A percentile compares a stretch with the other conserved stretches of the same genome.
These are phyloP conservation scores for Chrysodeixis includens DNA, from an alignment of 2,888 invertebrate genomes.

Conservation along the genomic window DNA sequence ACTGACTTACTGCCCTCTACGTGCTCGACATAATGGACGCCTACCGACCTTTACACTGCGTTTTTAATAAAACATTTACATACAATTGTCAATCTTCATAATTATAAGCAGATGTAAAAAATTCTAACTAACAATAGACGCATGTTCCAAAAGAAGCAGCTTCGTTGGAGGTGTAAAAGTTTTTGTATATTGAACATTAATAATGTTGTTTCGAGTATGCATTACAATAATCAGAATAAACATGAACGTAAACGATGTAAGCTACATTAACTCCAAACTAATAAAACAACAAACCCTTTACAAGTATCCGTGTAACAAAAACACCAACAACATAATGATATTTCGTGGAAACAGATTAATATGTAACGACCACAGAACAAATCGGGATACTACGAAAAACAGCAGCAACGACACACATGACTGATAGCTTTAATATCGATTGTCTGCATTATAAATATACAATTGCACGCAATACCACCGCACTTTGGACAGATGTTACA, in stretches of 20 bases:
- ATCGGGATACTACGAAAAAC: conserved; percentile 48
- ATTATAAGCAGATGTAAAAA: conserved; percentile 34
- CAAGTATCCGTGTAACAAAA: conserved; percentile 39
- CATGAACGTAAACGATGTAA: conserved; percentile 24
- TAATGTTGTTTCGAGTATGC: not conserved
- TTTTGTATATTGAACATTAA: conserved; percentile 17
- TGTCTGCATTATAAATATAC: conserved; percentile 49
- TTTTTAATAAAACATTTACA: conserved; percentile 49
- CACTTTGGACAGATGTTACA: conserved; percentile 39
- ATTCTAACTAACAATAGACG: conserved; percentile 31
- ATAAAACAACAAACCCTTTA: conserved; percentile 39
- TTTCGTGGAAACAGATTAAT: conserved; percentile 57
- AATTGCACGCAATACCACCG: conserved; percentile 40
- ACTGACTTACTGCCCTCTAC: conserved; percentile 63
- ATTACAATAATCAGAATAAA: conserved; percentile 13
- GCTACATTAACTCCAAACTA: conserved; percentile 31
- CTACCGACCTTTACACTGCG: conserved; percentile 53
- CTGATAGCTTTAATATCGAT: conserved; percentile 45
- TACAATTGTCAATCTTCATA: conserved; percentile 53
- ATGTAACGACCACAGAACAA: conserved; percentile 54
- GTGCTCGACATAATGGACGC: conserved; percentile 46
- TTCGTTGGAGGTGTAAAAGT: conserved; percentile 20
- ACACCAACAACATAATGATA: conserved; percentile 40
- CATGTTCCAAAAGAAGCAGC: conserved; percentile 30
- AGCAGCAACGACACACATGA: conserved; percentile 47